phyloP scores from a whole-genome alignment of 2,113 vertebrate species.

The Nesoenas mayeri region DNA sequence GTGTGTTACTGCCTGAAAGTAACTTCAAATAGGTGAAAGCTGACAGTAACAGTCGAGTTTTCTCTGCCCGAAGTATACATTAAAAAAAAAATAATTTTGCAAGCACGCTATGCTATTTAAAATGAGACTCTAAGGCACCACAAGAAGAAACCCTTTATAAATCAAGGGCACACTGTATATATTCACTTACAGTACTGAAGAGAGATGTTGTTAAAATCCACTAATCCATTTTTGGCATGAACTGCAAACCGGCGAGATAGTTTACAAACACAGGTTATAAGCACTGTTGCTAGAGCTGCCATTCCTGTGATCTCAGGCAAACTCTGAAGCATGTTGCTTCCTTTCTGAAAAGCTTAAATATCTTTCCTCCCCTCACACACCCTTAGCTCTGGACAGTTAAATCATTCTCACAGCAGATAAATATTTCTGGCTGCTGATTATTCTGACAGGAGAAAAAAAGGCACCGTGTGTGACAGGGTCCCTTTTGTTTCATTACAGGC shows the following conservation, averaged over 20 bases:
- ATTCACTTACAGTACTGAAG: neutral
- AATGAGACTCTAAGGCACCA: conserved; percentile 36
- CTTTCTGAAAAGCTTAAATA: conserved; percentile 29
- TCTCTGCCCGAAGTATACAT: neutral
- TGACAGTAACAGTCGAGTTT: neutral
- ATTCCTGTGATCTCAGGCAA: conserved; percentile 26
- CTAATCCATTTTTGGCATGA: conserved; percentile 14
- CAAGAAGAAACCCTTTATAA: conserved; percentile 16
- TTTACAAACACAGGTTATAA: conserved; percentile 12
- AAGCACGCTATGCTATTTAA: neutral
- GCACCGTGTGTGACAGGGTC: conserved; percentile 41
- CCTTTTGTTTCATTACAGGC: conserved; percentile 63
- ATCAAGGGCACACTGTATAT: neutral
- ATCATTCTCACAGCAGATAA: conserved; percentile 61
- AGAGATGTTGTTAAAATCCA: conserved; percentile 36
- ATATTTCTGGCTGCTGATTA: conserved; percentile 67
- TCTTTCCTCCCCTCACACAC: neutral
- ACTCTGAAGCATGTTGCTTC: conserved; percentile 1
- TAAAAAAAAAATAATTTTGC: neutral
- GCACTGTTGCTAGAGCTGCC: neutral
- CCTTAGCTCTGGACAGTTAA: conserved; percentile 19
- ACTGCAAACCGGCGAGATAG: neutral
- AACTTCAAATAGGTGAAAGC: neutral
- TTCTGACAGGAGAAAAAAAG: neutral
- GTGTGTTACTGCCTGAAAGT: neutral